Conservation (phyloP, 2,113 vertebrate genomes). For the Microtus richardsoni region DNA sequence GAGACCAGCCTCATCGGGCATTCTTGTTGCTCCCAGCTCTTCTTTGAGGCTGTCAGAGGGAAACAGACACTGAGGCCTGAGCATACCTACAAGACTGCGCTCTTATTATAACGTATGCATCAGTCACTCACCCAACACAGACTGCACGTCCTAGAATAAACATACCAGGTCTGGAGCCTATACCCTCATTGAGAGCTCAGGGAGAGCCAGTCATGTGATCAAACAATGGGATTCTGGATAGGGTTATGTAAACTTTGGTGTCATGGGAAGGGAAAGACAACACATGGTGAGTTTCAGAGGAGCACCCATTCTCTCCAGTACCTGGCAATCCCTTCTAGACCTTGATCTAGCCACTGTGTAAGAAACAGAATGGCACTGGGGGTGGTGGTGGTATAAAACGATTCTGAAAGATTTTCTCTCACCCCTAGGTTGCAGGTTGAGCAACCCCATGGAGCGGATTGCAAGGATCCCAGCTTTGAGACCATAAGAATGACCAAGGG, state of each 20-base stretch:
- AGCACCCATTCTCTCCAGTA: rapidly evolving
- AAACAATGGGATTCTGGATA: rapidly evolving
- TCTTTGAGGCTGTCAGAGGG: background rate
- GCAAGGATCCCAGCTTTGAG: background rate
- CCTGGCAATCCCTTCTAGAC: rapidly evolving
- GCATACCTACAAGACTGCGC: rapidly evolving
- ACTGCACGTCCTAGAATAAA: rapidly evolving
- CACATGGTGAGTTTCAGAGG: background rate
- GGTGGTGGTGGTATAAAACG: rapidly evolving
- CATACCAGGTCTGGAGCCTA: rapidly evolving
- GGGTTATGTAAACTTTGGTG: rapidly evolving
- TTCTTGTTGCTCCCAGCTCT: background rate
- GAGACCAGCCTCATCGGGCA: background rate
- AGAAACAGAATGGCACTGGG: background rate
- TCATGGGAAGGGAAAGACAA: background rate
- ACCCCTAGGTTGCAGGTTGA: background rate
- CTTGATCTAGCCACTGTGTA: rapidly evolving
- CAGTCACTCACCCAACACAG: rapidly evolving
- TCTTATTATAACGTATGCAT: rapidly evolving
- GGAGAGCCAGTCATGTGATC: rapidly evolving
- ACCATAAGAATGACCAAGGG: background rate
- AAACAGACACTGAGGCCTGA: rapidly evolving
- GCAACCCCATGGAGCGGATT: background rate
- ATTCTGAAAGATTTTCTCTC: background rate
- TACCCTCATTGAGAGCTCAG: rapidly evolving